Evolutionary conservation across 1,140 invertebrate species (phyloP).

Genomic region (Daktulosphaira vitifoliae): DNA sequence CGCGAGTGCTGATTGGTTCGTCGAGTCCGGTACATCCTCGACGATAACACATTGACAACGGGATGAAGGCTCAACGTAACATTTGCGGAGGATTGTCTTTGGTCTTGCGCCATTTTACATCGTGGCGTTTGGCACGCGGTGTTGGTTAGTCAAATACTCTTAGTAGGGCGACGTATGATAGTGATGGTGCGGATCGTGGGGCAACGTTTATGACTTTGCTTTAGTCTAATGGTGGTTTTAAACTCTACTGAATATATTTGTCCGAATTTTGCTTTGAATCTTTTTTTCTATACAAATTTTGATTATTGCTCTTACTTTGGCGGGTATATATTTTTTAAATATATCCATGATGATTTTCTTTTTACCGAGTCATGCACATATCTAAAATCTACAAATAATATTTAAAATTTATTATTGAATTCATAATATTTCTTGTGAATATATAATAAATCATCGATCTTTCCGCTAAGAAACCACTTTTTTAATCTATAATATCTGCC

Average conservation of each 20-base stretch:
- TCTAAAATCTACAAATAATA: conserved; percentile 13
- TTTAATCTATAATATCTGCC: background rate
- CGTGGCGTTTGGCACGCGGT: too few relatives aligned
- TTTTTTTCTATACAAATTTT: background rate
- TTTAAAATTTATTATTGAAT: background rate
- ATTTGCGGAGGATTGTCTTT: background rate
- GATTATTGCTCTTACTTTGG: background rate
- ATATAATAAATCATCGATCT: background rate
- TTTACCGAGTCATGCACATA: conserved; percentile 7
- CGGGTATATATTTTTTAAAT: background rate
- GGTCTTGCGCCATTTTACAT: too few relatives aligned
- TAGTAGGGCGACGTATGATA: too few relatives aligned
- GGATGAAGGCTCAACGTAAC: too few relatives aligned
- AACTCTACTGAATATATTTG: background rate
- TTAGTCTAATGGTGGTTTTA: background rate
- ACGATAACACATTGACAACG: too few relatives aligned
- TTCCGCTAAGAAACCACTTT: conserved; percentile 8
- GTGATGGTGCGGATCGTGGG: background rate
- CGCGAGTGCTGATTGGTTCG: too few relatives aligned
- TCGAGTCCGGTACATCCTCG: too few relatives aligned
- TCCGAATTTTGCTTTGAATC: background rate
- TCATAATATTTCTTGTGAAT: conserved; percentile 4
- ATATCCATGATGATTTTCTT: background rate
- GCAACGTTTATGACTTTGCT: background rate
- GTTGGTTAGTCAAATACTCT: too few relatives aligned